Base-by-base conservation (phyloP, 2,888 invertebrate species). In the Dicyrtoma fusca region DNA sequence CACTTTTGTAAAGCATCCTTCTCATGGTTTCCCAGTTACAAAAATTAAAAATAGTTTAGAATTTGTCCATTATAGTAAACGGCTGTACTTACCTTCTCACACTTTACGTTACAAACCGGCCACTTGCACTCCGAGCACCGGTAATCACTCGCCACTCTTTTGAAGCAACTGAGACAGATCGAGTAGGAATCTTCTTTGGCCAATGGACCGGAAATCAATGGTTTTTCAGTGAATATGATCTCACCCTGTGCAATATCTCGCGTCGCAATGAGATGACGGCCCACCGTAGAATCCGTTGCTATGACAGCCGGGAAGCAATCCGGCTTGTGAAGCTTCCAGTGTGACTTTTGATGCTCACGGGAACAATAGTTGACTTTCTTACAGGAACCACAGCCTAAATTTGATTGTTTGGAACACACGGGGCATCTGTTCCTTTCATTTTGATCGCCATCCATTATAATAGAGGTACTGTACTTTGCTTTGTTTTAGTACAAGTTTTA, bases 61-160 rank as follows among this genome's bases (percentile, higher is more conserved):
- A 51, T 25, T 14, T 17, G 17, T 47, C 44, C n/a, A n/a, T n/a
- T n/a, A n/a, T n/a, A n/a, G n/a, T n/a, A n/a, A n/a, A n/a, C n/a
- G n/a, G n/a, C n/a, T n/a, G n/a, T n/a, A n/a, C n/a, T 42, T 74
- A 77, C 80, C 73, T 74, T 73, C 71, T 79, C 76, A 68, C 80
- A 80, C 49, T 74, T 63, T 8, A 17, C 11, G 26, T 62, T 51
- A 45, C 78, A 79, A n/a, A 80, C 57, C 25, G 80, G 78, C 80
- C 78, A 80, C 14, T 71, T 62, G 45, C 80, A 80, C 42, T 65
- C 69, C 13, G 73, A 66, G 49, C 80, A 80, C n/a, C 47, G 71
- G 72, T 79, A 77, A n/a, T 69, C 65, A 2, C 42, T 65, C 23
- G 69, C 59, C 21, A 77, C 71, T 45, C 51, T 68, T 69, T 59